Base-by-base conservation (phyloP, 2,797 vertebrate species). In the Amniataba percoides region DNA sequence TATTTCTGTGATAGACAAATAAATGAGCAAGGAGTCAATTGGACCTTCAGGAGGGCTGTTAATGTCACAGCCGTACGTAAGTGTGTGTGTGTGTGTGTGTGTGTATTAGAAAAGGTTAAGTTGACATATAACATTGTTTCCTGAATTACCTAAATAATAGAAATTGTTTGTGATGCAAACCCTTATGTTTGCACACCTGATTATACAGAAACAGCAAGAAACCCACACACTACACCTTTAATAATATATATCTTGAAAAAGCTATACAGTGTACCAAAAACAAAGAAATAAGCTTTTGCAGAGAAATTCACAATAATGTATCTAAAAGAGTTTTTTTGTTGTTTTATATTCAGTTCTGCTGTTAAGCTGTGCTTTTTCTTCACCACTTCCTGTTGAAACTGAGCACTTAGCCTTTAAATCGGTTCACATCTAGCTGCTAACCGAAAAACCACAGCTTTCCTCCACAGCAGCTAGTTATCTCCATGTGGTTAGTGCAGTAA, bases 1-100 rank as follows among this genome's bases (percentile, higher is more conserved):
- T 94, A 72, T 78, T 93, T 92, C 85, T 95, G 94, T 73, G 92
- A 95, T 15, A 75, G 71, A 80, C 60, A 55, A 52, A 71, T 82
- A 16, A 42, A 0, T 16, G 87, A 92, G 5, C 7, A 42, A 25
- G 87, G 78, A 67, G 31, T 85, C 12, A 55, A 0, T 0, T 92
- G 93, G 93, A 92, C 51, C 14, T 56, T 89, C 31, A 90, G 92
- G 78, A 93, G 88, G 11, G 55, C 87, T 13, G 83, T 94, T 23
- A 53, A 74, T 0, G 81, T 87, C 49, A 85, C 10, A 18, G 88
- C 55, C 49, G 36, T 84, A 74, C 15, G 94, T 94, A 84, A 90
- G 93, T 39, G 16, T 36, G 16, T 66, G 31, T 66, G 18, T 71
- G 53, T 68, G 34, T 74, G 9, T 40, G 18, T 64, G 18, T 16